phyloP scores from a whole-genome alignment of 2,113 vertebrate species.

The Channa maculata region DNA sequence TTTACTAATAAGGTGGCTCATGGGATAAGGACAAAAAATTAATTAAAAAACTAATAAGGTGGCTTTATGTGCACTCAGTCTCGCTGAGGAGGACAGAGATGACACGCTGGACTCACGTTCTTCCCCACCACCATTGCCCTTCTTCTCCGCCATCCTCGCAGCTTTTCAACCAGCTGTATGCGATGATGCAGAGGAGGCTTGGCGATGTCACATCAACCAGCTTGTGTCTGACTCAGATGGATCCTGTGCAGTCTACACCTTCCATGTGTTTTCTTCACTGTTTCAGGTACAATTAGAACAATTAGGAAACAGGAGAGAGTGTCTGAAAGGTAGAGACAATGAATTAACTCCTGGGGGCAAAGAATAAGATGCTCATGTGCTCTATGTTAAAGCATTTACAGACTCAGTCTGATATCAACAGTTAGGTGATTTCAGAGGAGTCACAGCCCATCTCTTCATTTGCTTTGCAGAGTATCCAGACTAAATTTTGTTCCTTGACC shows the following conservation, averaged over 20 bases:
- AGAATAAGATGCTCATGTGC: no score
- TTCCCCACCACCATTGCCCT: conserved; percentile 92
- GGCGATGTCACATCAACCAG: conserved; percentile 94
- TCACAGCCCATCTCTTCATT: conserved; percentile 34
- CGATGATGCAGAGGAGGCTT: conserved; percentile 90
- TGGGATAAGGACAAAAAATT: no score
- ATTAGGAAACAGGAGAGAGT: not conserved
- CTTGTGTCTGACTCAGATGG: conserved; percentile 94
- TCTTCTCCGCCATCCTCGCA: conserved; percentile 96
- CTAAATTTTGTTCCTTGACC: conserved; percentile 94
- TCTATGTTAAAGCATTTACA: no score
- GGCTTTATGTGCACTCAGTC: conserved; percentile 72
- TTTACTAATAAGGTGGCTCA: no score
- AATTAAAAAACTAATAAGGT: not conserved
- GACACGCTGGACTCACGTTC: conserved; percentile 70
- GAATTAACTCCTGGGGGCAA: not conserved
- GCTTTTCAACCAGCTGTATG: conserved; percentile 92
- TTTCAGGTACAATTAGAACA: conserved; percentile 88
- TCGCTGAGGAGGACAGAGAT: conserved; percentile 88
- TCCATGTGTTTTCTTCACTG: conserved; percentile 95
- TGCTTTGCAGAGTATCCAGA: conserved; percentile 93
- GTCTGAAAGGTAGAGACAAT: not conserved
- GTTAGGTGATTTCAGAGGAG: no score
- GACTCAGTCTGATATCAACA: no score
- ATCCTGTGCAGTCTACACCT: conserved; percentile 96